Percentiles rank a stretch among this genome's conserved stretches.
These are phyloP conservation scores for Arothron firmamentum DNA, from an alignment of 2,113 vertebrate species.

Conservation along the genomic window DNA sequence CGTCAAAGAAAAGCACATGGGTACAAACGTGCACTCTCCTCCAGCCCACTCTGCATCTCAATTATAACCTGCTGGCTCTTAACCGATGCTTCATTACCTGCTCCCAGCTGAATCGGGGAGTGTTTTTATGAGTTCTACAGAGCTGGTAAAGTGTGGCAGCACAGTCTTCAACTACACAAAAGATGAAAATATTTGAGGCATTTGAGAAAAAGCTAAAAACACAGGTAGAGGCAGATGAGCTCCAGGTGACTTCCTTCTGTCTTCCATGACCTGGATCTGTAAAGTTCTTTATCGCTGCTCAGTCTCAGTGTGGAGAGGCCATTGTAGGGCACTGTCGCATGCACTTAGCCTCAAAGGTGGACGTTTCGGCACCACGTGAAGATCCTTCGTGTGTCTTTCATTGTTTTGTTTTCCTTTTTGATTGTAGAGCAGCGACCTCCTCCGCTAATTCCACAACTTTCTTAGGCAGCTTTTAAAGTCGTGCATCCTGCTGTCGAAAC, in stretches of 20 bases:
- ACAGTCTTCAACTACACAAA: background rate
- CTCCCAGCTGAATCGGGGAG: constrained; percentile 18
- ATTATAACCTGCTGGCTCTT: constrained; percentile 43
- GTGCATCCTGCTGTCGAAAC: no score
- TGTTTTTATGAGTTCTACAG: constrained; percentile 17
- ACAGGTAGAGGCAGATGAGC: background rate
- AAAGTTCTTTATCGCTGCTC: constrained; percentile 20
- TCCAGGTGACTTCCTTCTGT: constrained; percentile 23
- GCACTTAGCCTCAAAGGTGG: constrained; percentile 52
- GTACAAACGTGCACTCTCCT: constrained; percentile 7
- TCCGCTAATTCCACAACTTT: background rate
- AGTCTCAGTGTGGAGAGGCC: constrained; percentile 21
- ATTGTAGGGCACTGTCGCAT: constrained; percentile 50
- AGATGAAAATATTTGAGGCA: constrained; percentile 7
- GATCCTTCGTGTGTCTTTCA: background rate
- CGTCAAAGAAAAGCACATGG: background rate
- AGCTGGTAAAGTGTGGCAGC: background rate
- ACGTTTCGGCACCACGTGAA: background rate
- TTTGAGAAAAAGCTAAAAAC: no score
- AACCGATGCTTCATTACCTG: constrained; percentile 28
- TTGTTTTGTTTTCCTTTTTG: no score
- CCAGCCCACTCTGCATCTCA: constrained; percentile 14
- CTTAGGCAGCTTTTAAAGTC: no score
- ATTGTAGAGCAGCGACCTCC: background rate
- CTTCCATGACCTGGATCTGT: constrained; percentile 48